A percentile compares a stretch with the other conserved stretches of the same genome.
Evolutionary conservation across 1,140 invertebrate species (phyloP).

Genomic region (Drosophila azteca): DNA sequence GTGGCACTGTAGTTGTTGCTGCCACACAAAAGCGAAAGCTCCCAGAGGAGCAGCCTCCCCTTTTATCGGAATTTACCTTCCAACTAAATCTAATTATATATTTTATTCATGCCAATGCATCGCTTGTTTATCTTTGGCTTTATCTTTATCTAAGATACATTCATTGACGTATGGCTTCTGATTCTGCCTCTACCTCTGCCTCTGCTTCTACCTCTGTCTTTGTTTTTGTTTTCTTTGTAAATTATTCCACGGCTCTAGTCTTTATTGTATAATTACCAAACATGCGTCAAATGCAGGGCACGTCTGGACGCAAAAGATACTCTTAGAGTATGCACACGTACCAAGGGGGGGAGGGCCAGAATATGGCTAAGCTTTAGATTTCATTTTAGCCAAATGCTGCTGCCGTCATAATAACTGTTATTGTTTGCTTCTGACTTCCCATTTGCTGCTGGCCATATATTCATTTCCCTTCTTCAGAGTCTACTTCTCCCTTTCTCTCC

Average conservation of each 20-base stretch:
- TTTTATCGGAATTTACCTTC: slow-evolving; percentile 11
- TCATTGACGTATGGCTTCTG: slow-evolving; percentile 37
- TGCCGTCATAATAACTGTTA: slow-evolving; percentile 50
- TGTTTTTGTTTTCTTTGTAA: slow-evolving; percentile 18
- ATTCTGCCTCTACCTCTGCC: slow-evolving; percentile 11
- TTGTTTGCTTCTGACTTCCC: slow-evolving; percentile 41
- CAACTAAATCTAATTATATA: slow-evolving; percentile 14
- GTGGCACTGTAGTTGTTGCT: too few species aligned
- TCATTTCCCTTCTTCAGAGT: slow-evolving; percentile 26
- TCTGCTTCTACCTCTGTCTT: background rate
- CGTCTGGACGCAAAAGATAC: slow-evolving; percentile 27
- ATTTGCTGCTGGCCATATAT: slow-evolving; percentile 36
- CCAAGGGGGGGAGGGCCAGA: background rate
- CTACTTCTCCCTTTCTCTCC: background rate
- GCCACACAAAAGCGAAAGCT: background rate
- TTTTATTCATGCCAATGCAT: slow-evolving; percentile 27
- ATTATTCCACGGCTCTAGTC: slow-evolving; percentile 30
- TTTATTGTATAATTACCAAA: slow-evolving; percentile 44
- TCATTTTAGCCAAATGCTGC: slow-evolving; percentile 37
- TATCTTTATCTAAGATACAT: background rate
- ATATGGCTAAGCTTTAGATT: slow-evolving; percentile 42
- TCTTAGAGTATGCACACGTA: too few species aligned
- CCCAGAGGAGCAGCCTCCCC: slow-evolving; percentile 3
- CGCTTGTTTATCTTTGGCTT: slow-evolving; percentile 20
- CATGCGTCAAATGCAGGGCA: slow-evolving; percentile 43